phyloP scores from a whole-genome alignment of 2,797 vertebrate species.

The Parauchenoglanis ngamensis region DNA sequence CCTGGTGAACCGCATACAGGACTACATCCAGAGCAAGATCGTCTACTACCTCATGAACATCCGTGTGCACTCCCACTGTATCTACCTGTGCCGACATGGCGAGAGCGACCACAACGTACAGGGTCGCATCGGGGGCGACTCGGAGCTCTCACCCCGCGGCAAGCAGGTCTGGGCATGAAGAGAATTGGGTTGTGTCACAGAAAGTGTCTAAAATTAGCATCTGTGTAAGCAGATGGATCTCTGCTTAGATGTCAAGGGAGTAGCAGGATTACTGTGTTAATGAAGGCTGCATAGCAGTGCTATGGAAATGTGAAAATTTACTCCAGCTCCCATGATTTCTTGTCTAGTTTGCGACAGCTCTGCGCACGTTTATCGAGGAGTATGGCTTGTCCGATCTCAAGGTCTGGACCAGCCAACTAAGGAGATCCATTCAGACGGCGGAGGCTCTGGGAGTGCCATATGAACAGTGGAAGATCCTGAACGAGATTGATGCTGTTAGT shows the following conservation, averaged over 20 bases:
- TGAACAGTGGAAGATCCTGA: constrained; percentile 98
- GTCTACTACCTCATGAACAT: constrained; percentile 99
- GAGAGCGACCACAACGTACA: constrained; percentile 89
- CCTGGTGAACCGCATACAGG: constrained; percentile 92
- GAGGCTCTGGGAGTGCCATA: constrained; percentile 90
- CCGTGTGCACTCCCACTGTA: constrained; percentile 92
- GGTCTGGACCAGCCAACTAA: constrained; percentile 97
- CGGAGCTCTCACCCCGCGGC: constrained; percentile 84
- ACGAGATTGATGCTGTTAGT: constrained; percentile 96
- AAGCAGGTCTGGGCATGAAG: constrained; percentile 78
- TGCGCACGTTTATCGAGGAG: constrained; percentile 85
- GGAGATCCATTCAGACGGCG: constrained; percentile 94
- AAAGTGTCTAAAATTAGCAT: constrained; percentile 5
- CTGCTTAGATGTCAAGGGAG: neutral
- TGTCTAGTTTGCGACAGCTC: constrained; percentile 81
- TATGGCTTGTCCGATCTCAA: constrained; percentile 90
- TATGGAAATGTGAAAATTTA: neutral
- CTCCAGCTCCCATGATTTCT: neutral
- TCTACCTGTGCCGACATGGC: constrained; percentile 95
- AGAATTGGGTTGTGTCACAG: neutral
- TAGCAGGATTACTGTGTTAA: neutral
- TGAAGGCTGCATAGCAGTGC: neutral
- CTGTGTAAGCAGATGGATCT: neutral
- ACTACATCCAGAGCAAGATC: constrained; percentile 99
- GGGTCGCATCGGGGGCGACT: constrained; percentile 91